Percentiles rank a stretch among this genome's conserved stretches.
Conservation (phyloP, 2,797 vertebrate species). For the Cyclura pinguis region DNA sequence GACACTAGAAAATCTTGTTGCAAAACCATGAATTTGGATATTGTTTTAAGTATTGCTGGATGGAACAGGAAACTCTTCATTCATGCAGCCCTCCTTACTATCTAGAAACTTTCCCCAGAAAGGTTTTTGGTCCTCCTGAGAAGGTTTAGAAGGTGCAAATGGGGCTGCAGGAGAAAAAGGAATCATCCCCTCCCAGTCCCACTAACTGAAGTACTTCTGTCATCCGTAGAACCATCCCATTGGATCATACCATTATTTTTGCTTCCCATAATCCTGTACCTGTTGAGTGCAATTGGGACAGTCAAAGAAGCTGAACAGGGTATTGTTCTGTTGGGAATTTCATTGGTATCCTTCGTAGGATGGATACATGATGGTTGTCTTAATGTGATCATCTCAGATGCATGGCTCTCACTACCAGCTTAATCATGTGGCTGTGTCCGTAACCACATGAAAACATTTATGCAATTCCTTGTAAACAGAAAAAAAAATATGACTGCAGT, state of each 20-base stretch:
- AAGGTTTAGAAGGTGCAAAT: not conserved
- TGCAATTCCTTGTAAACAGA: not conserved
- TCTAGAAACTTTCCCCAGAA: too few species aligned
- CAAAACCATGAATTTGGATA: not conserved
- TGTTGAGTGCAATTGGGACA: not conserved
- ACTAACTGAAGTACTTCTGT: too few species aligned
- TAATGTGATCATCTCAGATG: not conserved
- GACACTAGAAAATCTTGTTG: not conserved
- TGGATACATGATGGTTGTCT: not conserved
- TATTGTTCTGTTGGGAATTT: not conserved
- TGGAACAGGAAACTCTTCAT: not conserved
- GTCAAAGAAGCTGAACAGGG: not conserved
- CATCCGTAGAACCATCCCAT: not conserved
- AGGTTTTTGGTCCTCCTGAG: not conserved
- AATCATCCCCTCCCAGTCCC: too few species aligned
- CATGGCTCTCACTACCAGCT: constrained; percentile 23
- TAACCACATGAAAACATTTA: constrained; percentile 27
- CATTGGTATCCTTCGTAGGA: not conserved
- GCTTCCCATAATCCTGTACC: not conserved
- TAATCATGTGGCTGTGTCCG: constrained; percentile 28
- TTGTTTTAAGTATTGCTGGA: not conserved
- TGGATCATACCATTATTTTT: not conserved
- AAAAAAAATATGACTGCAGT: not conserved
- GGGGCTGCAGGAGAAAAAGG: not conserved
- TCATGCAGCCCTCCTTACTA: not conserved